These are phyloP conservation scores for Narcine bancroftii DNA, from an alignment of 2,113 vertebrate species.

Conservation along the genomic window DNA sequence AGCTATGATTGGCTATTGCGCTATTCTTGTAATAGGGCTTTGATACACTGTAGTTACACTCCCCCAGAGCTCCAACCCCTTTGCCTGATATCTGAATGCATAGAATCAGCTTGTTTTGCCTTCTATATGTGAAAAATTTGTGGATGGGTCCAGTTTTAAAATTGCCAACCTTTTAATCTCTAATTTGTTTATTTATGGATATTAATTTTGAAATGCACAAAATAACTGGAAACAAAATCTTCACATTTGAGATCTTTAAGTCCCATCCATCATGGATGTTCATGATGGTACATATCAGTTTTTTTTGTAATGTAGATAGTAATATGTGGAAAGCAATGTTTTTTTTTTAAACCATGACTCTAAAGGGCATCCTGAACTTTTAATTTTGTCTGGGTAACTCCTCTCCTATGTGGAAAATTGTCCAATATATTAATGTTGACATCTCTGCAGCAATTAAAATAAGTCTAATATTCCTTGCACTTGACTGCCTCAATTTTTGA, in stretches of 20 bases:
- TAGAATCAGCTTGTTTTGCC: too few species aligned
- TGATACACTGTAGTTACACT: too few species aligned
- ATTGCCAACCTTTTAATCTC: not conserved
- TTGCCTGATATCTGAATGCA: too few species aligned
- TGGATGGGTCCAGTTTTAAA: not conserved
- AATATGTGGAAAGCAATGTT: not conserved
- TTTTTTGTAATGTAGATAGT: not conserved
- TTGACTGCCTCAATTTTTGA: not conserved
- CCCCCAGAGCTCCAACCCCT: too few species aligned
- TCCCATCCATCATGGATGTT: not conserved
- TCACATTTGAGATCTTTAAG: not conserved
- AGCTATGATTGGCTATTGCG: too few species aligned
- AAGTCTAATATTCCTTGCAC: not conserved
- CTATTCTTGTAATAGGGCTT: too few species aligned
- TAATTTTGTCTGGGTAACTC: not conserved
- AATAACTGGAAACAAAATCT: too few species aligned
- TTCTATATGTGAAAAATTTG: too few species aligned
- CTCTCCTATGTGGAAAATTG: too few species aligned
- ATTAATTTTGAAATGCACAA: not conserved
- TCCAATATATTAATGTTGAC: not conserved
- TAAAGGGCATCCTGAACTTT: not conserved
- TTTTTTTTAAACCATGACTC: not conserved
- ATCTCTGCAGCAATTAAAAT: not conserved
- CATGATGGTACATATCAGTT: not conserved
- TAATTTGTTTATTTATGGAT: not conserved